phyloP scores from a whole-genome alignment of 1,140 invertebrate species.

The Drosophila ercepeae region DNA sequence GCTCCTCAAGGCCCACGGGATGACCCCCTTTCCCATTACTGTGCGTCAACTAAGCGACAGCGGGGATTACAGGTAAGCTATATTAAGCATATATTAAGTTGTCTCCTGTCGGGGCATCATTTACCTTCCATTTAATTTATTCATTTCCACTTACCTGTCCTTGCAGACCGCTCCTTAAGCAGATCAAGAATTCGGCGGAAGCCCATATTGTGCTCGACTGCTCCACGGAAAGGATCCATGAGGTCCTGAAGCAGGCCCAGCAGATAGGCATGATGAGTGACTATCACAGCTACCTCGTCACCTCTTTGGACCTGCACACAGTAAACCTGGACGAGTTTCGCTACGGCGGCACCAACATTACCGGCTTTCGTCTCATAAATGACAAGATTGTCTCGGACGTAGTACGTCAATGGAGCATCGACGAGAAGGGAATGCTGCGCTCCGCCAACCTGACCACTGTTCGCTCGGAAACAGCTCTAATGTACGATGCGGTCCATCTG shows the following conservation, averaged over 20 bases:
- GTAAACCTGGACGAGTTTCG: slow-evolving; percentile 96
- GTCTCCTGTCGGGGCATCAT: background rate
- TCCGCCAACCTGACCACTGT: slow-evolving; percentile 79
- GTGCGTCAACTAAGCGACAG: slow-evolving; percentile 92
- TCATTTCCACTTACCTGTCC: too few species aligned
- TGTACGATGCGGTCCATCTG: slow-evolving; percentile 97
- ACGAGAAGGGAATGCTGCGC: slow-evolving; percentile 73
- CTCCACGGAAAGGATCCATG: slow-evolving; percentile 91
- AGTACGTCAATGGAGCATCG: slow-evolving; percentile 89
- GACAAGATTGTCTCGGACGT: slow-evolving; percentile 87
- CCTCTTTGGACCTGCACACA: slow-evolving; percentile 94
- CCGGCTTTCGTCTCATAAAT: slow-evolving; percentile 90
- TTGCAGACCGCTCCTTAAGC: slow-evolving; percentile 92
- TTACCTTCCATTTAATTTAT: background rate
- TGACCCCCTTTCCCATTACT: slow-evolving; percentile 91
- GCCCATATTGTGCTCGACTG: slow-evolving; percentile 97
- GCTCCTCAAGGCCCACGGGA: slow-evolving; percentile 94
- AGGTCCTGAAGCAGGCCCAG: slow-evolving; percentile 95
- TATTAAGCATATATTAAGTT: background rate
- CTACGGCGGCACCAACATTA: slow-evolving; percentile 97
- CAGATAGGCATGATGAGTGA: slow-evolving; percentile 98
- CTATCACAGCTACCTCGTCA: slow-evolving; percentile 95
- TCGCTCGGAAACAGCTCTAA: slow-evolving; percentile 96
- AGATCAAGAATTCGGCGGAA: slow-evolving; percentile 95
- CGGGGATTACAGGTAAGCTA: slow-evolving; percentile 89